phyloP scores from a whole-genome alignment of 2,888 invertebrate genomes.

The Eubasilissa splendida region DNA sequence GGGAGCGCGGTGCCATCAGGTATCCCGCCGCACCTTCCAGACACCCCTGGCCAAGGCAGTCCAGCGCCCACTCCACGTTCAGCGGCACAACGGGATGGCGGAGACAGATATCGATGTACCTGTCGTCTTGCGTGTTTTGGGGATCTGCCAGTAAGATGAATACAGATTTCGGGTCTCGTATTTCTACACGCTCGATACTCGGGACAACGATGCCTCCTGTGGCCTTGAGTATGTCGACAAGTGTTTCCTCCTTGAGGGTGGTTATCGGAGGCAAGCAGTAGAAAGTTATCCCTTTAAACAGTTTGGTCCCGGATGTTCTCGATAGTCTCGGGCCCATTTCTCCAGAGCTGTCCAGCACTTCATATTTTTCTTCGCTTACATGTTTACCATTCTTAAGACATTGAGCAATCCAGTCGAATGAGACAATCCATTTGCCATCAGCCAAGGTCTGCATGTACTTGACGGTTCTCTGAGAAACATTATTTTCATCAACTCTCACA shows the following conservation, averaged over 20 bases:
- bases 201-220: conserved; percentile 65
- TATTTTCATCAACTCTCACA: conserved; percentile 68
- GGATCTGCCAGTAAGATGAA: conserved; percentile 67
- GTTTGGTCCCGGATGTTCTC: conserved; percentile 64
- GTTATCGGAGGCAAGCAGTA: conserved; percentile 71
- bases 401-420: conserved; percentile 71
- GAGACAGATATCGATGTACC: conserved; percentile 63
- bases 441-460: conserved; percentile 75
- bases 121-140: conserved; percentile 67
- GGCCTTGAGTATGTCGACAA: conserved; percentile 66
- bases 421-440: conserved; percentile 74
- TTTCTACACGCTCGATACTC: conserved; percentile 41
- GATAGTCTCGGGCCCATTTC: conserved; percentile 71
- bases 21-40: conserved; percentile 64
- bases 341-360: conserved; percentile 72
- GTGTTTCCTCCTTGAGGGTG: conserved; percentile 63
- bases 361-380: conserved; percentile 66
- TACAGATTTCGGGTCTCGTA: conserved; percentile 45
- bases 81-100: conserved; percentile 67
- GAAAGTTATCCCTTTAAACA: conserved; percentile 71
- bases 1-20: conserved; percentile 64
- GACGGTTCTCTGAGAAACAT: conserved; percentile 69
- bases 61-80: conserved; percentile 71
- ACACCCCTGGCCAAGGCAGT: conserved; percentile 67
- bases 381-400: conserved; percentile 63